A percentile compares a stretch with the other conserved stretches of the same genome.
phyloP scores from a whole-genome alignment of 2,797 vertebrate genomes.

The Podargus strigoides region DNA sequence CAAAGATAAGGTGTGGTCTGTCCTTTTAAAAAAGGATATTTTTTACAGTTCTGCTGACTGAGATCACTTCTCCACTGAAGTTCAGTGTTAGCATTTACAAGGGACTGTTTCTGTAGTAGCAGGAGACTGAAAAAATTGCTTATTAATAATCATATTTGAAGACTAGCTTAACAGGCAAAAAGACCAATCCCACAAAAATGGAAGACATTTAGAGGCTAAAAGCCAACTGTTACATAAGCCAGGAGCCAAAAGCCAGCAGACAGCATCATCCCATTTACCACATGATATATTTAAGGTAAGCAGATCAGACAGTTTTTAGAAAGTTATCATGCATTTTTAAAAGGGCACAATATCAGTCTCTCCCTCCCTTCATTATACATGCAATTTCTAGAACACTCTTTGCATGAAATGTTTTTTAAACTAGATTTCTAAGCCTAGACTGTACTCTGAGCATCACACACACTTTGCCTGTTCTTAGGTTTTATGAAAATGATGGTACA shows the following conservation, averaged over 20 bases:
- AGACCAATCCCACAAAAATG: conserved; percentile 8
- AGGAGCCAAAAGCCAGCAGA: neutral
- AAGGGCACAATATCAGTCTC: neutral
- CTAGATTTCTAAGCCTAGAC: neutral
- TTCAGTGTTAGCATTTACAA: neutral
- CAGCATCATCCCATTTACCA: conserved; percentile 1
- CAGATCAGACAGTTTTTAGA: neutral
- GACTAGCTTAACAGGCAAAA: conserved; percentile 1
- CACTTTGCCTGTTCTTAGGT: neutral
- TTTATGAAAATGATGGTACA: neutral
- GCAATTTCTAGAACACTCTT: neutral
- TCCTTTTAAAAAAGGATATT: neutral
- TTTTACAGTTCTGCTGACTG: conserved; percentile 13
- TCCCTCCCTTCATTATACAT: neutral
- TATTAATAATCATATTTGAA: conserved; percentile 18
- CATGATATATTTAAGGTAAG: neutral
- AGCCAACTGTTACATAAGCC: neutral
- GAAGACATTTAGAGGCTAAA: conserved; percentile 1
- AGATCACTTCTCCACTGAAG: neutral
- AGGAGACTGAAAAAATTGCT: neutral
- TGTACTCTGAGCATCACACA: neutral
- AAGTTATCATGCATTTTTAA: conserved; percentile 21
- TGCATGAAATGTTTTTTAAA: neutral
- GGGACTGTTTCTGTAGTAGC: neutral
- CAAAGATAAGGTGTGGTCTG: neutral